Evolutionary conservation across 2,113 vertebrate species (phyloP), one percentile per base, ranked within the genome.

Genomic region (Alectura lathami): DNA sequence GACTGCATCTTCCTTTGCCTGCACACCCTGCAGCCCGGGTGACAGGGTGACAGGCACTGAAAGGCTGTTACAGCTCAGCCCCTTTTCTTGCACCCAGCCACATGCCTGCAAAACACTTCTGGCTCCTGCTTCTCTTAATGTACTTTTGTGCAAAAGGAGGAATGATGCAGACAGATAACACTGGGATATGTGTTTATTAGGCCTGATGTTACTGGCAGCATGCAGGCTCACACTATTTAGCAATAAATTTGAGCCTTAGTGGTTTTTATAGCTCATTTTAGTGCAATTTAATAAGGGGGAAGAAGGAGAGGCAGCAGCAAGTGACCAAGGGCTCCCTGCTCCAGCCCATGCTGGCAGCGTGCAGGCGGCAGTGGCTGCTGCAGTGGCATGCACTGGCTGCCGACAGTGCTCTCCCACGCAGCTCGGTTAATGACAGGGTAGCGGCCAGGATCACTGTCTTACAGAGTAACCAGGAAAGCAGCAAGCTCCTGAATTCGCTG

Each of bases 241-340:
- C 60, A 57, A 26, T n/a, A n/a, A n/a, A n/a, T 13, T 47, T 22
- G 66, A 81, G 45, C 60, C 69, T 56, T 38, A 17, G 17, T 43
- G 8, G n/a, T 2, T 0, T 16, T 57, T 91, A 87, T n/a, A 88
- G 27, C 40, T 82, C 84, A 62, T 79, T 93, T 88, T 68, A 76
- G 82, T 34, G 53, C 48, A 86, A 68, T 81, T 91, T 77, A 81
- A 50, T 59, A 82, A 93, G 51, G 80, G 66, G 51, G 60, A 84
- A 66, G 9, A 87, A 50, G 27, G 59, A 83, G 72, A 86, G 26
- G 29, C 79, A 88, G 68, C 72, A 67, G 79, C 0, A 1, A 74
- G 87, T 45, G 90, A 50, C 79, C 30, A 18, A 89, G 64, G 60
- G 57, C 69, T 70, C 68, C 47, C n/a, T 57, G 51, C 59, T 67